Conservation (phyloP, 2,113 vertebrate genomes). For the Triplophysa dalaica region DNA sequence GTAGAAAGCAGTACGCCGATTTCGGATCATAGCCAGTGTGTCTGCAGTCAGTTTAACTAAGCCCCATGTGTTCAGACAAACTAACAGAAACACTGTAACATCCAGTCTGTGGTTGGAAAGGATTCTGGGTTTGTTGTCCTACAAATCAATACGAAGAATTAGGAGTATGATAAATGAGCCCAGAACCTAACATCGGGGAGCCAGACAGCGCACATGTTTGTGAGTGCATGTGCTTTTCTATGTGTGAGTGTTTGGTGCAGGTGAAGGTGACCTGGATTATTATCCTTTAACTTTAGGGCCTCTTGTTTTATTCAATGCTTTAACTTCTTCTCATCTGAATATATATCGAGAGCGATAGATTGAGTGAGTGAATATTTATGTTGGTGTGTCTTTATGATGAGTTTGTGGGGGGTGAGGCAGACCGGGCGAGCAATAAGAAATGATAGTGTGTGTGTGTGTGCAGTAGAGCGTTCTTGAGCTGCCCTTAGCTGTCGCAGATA, state of each 20-base stretch:
- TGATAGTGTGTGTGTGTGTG: neutral
- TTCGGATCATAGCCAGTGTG: neutral
- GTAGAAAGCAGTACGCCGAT: neutral
- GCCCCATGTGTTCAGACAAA: conserved; percentile 30
- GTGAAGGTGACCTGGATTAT: conserved; percentile 50
- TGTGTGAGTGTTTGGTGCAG: conserved; percentile 9
- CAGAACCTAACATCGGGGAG: neutral
- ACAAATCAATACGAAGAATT: conserved; percentile 39
- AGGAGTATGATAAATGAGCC: conserved; percentile 46
- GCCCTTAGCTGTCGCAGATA: conserved; percentile 39
- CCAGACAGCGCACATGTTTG: conserved; percentile 8
- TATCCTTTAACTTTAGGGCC: conserved; percentile 19
- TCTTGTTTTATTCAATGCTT: conserved; percentile 43
- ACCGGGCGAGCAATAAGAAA: neutral
- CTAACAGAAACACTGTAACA: conserved; percentile 27
- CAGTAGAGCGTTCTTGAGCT: conserved; percentile 26
- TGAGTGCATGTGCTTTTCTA: neutral
- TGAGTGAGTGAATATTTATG: conserved; percentile 36
- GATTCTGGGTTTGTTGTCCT: conserved; percentile 23
- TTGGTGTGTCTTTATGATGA: conserved; percentile 29
- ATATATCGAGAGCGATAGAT: conserved; percentile 16
- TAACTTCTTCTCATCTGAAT: conserved; percentile 38
- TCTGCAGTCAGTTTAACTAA: neutral
- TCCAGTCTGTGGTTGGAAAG: conserved; percentile 25
- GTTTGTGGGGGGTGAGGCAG: neutral